phyloP scores from a whole-genome alignment of 2,888 invertebrate species.

The Pseudococcus longispinus region DNA sequence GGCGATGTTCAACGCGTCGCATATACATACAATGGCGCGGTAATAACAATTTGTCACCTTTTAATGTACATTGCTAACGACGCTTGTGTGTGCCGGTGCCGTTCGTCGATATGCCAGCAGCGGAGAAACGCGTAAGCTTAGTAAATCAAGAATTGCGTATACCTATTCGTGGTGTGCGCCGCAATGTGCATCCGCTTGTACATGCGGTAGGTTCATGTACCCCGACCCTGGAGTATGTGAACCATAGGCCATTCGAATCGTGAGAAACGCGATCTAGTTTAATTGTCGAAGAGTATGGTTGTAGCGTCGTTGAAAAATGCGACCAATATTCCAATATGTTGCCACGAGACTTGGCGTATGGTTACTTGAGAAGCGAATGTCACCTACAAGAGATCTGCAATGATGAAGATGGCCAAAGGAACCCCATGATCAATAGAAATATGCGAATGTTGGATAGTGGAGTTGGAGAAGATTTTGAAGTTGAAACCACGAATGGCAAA shows the following conservation, averaged over 20 bases:
- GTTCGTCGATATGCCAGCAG: not conserved
- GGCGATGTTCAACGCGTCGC: not conserved
- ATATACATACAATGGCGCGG: constrained; percentile 52
- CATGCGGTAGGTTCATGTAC: not conserved
- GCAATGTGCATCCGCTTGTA: not conserved
- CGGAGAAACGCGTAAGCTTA: not conserved
- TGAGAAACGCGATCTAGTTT: not conserved
- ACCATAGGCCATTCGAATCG: not conserved
- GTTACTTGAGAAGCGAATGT: too few species aligned
- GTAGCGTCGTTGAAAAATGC: not conserved
- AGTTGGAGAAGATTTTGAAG: too few species aligned
- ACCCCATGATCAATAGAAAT: too few species aligned
- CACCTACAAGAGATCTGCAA: too few species aligned
- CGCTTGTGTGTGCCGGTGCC: not conserved
- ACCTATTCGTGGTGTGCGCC: not conserved
- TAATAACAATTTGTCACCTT: constrained; percentile 54
- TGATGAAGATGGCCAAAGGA: too few species aligned
- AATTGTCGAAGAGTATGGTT: not conserved
- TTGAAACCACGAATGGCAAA: too few species aligned
- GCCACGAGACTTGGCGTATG: too few species aligned
- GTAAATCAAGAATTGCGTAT: not conserved
- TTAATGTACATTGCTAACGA: constrained; percentile 44
- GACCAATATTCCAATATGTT: too few species aligned
- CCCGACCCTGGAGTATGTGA: not conserved
- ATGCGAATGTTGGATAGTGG: too few species aligned